Evolutionary conservation across 2,888 invertebrate species (phyloP), one percentile per base, ranked within the genome.

Genomic region (Apodemia mormo): DNA sequence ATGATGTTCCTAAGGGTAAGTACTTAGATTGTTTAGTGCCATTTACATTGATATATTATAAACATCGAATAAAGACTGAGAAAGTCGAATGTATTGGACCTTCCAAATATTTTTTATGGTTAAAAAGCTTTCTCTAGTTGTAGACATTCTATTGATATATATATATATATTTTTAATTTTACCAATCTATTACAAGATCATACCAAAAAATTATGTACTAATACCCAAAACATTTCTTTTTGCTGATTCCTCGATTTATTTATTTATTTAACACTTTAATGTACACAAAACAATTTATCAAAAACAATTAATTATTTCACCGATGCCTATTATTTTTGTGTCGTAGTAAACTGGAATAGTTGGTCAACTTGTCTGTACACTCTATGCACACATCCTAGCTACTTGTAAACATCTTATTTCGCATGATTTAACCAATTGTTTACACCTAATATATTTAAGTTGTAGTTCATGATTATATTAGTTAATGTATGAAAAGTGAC

Each of bases 51-150:
- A 80, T 73, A 76, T 79, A 77, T 73, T 80, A 80, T 71, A 80
- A 76, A 87, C 89, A 90, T 89, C 89, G 91, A 90, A 85, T 81
- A 77, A 89, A 90, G 90, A 90, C 91, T 90, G 90, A 89, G 74
- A 75, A 83, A 82, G 87, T 86, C 86, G 73, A 52, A 40, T 69
- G 33, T 61, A 68, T 71, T 67, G 70, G 66, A 72, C 56, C 65
- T 65, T 67, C 30, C 14, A 68, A 40, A 54, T 70, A 45, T 68
- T 65, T 64, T 40, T 68, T 22, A 43, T 52, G 10, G 12, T 45
- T 65, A n/a, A 58, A 66, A 68, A 67, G 56, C 56, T 58, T 12
- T 14, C 22, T 40, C n/a, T 64, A 54, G 68, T 54, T 68, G 14
- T 49, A 14, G 64, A 68, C 68, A 72, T 70, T 68, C 70, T 66